A percentile compares a stretch with the other conserved stretches of the same genome.
Evolutionary conservation across 2,113 vertebrate genomes (phyloP).

Genomic region (Probosciger aterrimus): DNA sequence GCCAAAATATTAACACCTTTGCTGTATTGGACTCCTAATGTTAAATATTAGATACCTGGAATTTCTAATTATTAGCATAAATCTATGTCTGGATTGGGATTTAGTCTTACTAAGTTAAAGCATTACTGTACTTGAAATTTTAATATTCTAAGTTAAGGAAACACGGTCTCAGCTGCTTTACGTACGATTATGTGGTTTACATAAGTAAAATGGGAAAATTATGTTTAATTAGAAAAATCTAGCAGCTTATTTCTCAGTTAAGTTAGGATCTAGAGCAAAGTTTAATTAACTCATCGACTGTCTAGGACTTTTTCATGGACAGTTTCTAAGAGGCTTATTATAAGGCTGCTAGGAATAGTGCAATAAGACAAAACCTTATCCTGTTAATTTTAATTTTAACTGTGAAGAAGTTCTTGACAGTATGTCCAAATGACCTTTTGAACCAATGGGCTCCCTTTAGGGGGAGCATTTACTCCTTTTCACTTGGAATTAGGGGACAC

Average conservation of each 20-base stretch:
- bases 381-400: not conserved
- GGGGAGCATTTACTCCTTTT: not conserved
- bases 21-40: not conserved
- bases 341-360: not conserved
- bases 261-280: not conserved
- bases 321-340: not conserved
- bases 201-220: conserved; percentile 21
- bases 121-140: not conserved
- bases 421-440: not conserved
- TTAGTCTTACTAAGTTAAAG: not conserved
- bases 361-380: not conserved
- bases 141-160: conserved; percentile 9
- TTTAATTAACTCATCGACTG: conserved; percentile 6
- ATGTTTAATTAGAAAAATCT: conserved; percentile 18
- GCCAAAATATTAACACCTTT: not conserved
- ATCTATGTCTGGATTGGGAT: not conserved
- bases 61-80: not conserved
- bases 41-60: not conserved
- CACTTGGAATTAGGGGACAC: not conserved
- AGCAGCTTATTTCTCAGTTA: not conserved
- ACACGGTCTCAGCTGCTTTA: not conserved
- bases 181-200: conserved; percentile 10
- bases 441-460: fast-evolving
- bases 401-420: not conserved
- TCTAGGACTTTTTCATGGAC: not conserved